Conservation (phyloP, 1,140 invertebrate genomes). For the Drosophila ercepeae region DNA sequence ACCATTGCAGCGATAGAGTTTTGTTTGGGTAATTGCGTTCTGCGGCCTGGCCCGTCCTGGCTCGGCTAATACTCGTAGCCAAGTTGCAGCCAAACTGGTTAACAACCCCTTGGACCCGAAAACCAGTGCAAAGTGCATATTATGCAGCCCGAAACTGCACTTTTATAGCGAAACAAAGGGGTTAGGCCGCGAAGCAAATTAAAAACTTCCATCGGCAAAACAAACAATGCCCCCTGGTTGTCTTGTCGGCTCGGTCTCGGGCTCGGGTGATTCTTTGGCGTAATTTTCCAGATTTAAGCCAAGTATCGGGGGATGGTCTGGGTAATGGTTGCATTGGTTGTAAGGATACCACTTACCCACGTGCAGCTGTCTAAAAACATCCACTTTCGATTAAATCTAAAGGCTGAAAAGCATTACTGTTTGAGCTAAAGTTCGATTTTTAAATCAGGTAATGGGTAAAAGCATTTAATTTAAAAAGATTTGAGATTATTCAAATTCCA, state of each 20-base stretch:
- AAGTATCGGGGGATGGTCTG: not conserved
- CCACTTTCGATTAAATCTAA: not conserved
- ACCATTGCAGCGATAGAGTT: constrained; percentile 38
- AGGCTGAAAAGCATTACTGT: no score
- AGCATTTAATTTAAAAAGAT: no score
- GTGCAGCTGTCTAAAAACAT: not conserved
- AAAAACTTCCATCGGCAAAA: constrained; percentile 76
- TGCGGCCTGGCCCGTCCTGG: not conserved
- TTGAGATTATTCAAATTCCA: no score
- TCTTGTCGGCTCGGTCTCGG: constrained; percentile 10
- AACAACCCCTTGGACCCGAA: constrained; percentile 30
- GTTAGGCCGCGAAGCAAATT: constrained; percentile 50
- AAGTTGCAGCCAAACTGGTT: constrained; percentile 31
- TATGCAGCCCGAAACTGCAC: constrained; percentile 75
- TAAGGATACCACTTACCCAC: constrained; percentile 10
- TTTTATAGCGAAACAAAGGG: constrained; percentile 21
- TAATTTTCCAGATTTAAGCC: constrained; percentile 55
- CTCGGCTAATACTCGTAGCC: constrained; percentile 23
- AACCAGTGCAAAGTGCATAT: constrained; percentile 65
- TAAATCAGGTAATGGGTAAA: not conserved
- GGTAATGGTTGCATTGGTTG: not conserved
- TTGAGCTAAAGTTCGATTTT: not conserved
- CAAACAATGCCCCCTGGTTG: constrained; percentile 53
- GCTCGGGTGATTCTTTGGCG: constrained; percentile 58
- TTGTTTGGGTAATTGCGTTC: constrained; percentile 74